Evolutionary conservation across 2,113 vertebrate genomes (phyloP).

Genomic region (Lontra canadensis): DNA sequence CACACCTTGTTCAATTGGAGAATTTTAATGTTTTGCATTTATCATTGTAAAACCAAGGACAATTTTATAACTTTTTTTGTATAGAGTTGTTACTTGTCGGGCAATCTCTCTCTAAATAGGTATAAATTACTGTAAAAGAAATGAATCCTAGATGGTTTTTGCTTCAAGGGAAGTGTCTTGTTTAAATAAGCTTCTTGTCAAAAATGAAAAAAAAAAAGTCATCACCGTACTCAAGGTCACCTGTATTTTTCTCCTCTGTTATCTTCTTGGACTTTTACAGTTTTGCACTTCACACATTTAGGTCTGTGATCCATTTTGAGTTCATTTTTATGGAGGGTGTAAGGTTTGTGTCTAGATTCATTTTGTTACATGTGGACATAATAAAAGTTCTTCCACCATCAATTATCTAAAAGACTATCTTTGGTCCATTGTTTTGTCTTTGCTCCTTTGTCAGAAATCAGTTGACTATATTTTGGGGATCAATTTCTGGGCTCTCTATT

Average conservation of each 20-base stretch:
- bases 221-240: background rate
- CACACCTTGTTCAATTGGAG: background rate
- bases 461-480: background rate
- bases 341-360: background rate
- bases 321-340: background rate
- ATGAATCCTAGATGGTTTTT: background rate
- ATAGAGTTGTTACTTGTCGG: background rate
- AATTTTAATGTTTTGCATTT: slow-evolving; percentile 16
- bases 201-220: background rate
- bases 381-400: background rate
- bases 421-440: background rate
- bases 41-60: background rate
- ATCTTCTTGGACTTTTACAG: background rate
- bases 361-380: background rate
- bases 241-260: background rate
- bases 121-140: background rate
- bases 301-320: background rate
- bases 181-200: background rate
- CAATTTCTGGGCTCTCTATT: background rate
- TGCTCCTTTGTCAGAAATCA: background rate
- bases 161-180: background rate
- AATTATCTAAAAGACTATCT: background rate
- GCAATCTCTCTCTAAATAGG: background rate
- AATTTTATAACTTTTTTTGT: slow-evolving; percentile 2
- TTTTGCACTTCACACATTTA: background rate